Percentiles rank a stretch among this genome's conserved stretches.
phyloP scores from a whole-genome alignment of 2,113 vertebrate species.

The Pantherophis guttatus region DNA sequence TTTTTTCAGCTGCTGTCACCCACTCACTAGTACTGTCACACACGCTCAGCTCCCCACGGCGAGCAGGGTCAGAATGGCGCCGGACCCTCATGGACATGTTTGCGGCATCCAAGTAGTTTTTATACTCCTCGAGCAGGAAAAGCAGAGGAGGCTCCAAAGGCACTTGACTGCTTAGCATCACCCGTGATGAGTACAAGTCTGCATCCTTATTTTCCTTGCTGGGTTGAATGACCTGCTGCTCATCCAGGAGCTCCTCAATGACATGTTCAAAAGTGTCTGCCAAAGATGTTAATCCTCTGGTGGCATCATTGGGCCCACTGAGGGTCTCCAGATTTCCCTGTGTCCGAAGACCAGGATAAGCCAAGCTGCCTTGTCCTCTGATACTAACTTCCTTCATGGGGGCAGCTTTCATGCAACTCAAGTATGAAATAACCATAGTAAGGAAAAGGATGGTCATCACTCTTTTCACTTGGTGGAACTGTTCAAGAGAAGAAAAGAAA shows the following conservation, averaged over 20 bases:
- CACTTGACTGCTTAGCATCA: slow-evolving; percentile 99
- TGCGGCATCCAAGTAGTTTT: slow-evolving; percentile 98
- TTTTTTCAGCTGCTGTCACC: slow-evolving; percentile 98
- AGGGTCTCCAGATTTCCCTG: slow-evolving; percentile 90
- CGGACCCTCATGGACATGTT: slow-evolving; percentile 99
- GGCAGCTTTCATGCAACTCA: slow-evolving; percentile 99
- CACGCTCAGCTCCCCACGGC: slow-evolving; percentile 95
- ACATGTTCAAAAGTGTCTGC: slow-evolving; percentile 97
- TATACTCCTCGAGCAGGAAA: slow-evolving; percentile 99
- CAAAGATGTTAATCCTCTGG: slow-evolving; percentile 82
- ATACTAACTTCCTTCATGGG: slow-evolving; percentile 94
- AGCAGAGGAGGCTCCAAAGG: slow-evolving; percentile 99
- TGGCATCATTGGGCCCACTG: slow-evolving; percentile 76
- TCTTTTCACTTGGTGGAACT: slow-evolving; percentile 99
- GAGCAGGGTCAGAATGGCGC: slow-evolving; percentile 94
- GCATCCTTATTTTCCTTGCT: slow-evolving; percentile 86
- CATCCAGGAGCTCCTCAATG: slow-evolving; percentile 95
- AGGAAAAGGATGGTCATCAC: slow-evolving; percentile 99
- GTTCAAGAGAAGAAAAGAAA: slow-evolving; percentile 60
- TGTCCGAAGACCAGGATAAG: slow-evolving; percentile 89
- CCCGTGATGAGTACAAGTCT: slow-evolving; percentile 93
- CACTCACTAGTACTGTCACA: slow-evolving; percentile 99
- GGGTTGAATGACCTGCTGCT: slow-evolving; percentile 77
- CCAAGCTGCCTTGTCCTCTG: slow-evolving; percentile 92
- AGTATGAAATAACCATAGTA: slow-evolving; percentile 99